Percentiles rank a stretch among this genome's conserved stretches.
Conservation (phyloP, 1,140 invertebrate genomes). For the Drepana arcuata region DNA sequence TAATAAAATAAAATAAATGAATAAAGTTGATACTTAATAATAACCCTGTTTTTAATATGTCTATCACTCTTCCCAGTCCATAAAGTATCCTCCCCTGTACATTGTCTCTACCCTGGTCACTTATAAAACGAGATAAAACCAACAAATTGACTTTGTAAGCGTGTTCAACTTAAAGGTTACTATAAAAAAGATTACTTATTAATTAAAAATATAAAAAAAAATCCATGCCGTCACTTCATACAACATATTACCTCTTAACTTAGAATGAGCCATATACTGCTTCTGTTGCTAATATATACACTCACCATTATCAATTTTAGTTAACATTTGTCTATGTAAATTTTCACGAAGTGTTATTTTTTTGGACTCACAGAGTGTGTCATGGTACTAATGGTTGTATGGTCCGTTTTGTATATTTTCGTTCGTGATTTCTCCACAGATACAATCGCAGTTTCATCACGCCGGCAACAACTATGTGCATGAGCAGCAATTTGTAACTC, state of each 20-base stretch:
- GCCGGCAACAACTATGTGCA: too few species aligned
- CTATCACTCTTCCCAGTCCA: constrained; percentile 4
- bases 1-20: constrained; percentile 13
- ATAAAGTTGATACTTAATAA: constrained; percentile 11
- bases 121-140: constrained; percentile 17
- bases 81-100: constrained; percentile 11
- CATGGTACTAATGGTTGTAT: too few species aligned
- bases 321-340: too few species aligned
- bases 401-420: too few species aligned
- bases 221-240: constrained; percentile 3
- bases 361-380: too few species aligned
- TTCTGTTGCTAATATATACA: too few species aligned
- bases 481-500: too few species aligned
- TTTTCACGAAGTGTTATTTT: too few species aligned
- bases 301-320: too few species aligned
- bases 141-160: constrained; percentile 18
- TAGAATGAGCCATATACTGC: background rate
- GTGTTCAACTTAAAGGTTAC: constrained; percentile 12
- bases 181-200: constrained; percentile 8
- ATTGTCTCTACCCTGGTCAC: constrained; percentile 13
- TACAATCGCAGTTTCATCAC: too few species aligned
- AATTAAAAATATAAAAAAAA: constrained; percentile 5
- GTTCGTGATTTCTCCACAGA: too few species aligned
- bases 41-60: constrained; percentile 2
- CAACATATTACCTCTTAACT: constrained; percentile 3